Conservation (phyloP, 2,797 vertebrate species). For the Balearica regulorum region DNA sequence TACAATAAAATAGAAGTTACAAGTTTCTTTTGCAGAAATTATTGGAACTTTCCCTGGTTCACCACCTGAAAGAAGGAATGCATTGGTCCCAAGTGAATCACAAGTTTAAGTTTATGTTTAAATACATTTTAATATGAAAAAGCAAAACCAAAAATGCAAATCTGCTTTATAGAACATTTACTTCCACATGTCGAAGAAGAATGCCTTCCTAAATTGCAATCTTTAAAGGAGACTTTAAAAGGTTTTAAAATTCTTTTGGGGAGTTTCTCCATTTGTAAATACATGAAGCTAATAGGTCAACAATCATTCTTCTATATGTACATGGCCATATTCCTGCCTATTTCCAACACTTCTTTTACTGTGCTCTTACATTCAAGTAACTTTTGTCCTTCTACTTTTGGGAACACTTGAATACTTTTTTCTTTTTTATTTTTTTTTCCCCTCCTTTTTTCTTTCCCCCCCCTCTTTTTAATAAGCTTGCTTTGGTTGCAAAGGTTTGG, state of each 20-base stretch:
- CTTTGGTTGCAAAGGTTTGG: not conserved
- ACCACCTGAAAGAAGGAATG: not conserved
- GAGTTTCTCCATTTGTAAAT: not conserved
- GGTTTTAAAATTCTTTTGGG: not conserved
- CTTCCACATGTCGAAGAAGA: not conserved
- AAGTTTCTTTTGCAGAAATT: not conserved
- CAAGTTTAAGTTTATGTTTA: not conserved
- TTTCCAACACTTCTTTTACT: not conserved
- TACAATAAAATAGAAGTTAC: not conserved
- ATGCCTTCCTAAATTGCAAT: not conserved
- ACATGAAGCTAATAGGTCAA: not conserved
- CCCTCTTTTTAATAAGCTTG: not conserved
- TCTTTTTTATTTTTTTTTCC: no score
- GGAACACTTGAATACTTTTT: not conserved
- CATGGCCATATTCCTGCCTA: not conserved
- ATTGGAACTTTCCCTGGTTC: not conserved
- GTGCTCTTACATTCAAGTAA: not conserved
- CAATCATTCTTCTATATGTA: not conserved
- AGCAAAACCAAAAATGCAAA: not conserved
- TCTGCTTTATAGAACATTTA: not conserved
- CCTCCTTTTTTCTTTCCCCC: no score
- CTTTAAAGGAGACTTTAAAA: not conserved
- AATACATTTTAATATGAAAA: not conserved
- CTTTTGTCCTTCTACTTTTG: not conserved
- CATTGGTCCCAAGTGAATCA: not conserved